Conservation (phyloP, 2,797 vertebrate genomes). For the Danio tinwini region DNA sequence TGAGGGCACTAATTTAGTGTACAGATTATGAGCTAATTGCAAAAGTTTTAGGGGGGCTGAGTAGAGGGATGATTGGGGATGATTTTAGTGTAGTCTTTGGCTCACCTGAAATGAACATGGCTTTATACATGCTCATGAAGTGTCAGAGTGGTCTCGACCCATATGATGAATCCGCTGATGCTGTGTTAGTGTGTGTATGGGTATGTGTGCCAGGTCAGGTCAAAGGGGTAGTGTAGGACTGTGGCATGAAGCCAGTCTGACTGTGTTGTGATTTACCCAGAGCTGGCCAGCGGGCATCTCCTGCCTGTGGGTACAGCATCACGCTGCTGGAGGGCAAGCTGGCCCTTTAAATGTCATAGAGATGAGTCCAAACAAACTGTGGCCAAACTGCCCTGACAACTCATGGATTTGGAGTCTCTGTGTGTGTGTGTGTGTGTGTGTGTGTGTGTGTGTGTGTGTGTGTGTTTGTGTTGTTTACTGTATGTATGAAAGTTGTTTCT, state of each 20-base stretch:
- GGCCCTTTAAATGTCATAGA: slow-evolving; percentile 86
- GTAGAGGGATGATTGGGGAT: too few species aligned
- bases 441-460: background rate
- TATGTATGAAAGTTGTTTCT: background rate
- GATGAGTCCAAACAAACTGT: slow-evolving; percentile 60
- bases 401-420: slow-evolving; percentile 9
- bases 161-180: slow-evolving; percentile 46
- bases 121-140: slow-evolving; percentile 55
- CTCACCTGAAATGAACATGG: slow-evolving; percentile 48
- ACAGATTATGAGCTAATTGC: too few species aligned
- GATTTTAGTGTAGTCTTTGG: slow-evolving; percentile 34
- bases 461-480: background rate
- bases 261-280: slow-evolving; percentile 59
- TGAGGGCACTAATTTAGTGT: too few species aligned
- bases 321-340: slow-evolving; percentile 77
- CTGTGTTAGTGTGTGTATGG: slow-evolving; percentile 37
- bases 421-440: background rate
- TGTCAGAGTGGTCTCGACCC: slow-evolving; percentile 56
- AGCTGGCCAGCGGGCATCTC: slow-evolving; percentile 72
- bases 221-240: slow-evolving; percentile 52
- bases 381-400: slow-evolving; percentile 57
- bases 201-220: slow-evolving; percentile 64
- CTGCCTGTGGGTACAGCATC: slow-evolving; percentile 78
- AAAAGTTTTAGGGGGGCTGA: too few species aligned
- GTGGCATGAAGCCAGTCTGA: slow-evolving; percentile 55